Percentiles rank a stretch among this genome's conserved stretches.
These are phyloP conservation scores for Plestiodon gilberti DNA, from an alignment of 2,113 vertebrate genomes.

Conservation along the genomic window DNA sequence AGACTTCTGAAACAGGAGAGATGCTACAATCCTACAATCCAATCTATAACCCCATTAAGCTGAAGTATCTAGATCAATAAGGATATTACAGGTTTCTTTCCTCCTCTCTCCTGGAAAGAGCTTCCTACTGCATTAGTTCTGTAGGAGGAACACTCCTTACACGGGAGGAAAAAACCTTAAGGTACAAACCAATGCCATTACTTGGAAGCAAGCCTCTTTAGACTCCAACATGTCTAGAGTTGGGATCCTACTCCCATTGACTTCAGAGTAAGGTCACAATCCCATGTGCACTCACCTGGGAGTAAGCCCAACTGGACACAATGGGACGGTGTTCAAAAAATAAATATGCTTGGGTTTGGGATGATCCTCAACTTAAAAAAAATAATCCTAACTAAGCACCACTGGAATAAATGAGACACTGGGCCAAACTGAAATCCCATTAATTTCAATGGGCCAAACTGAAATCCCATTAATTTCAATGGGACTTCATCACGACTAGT, in stretches of 20 bases:
- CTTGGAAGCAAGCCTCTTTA: neutral
- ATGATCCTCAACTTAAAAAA: too few relatives aligned
- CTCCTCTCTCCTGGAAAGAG: too few relatives aligned
- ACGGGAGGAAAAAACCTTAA: too few relatives aligned
- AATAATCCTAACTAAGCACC: too few relatives aligned
- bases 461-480: too few relatives aligned
- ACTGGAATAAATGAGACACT: neutral
- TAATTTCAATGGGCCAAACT: too few relatives aligned
- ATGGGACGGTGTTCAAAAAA: neutral
- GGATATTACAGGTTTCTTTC: neutral
- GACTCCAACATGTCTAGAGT: neutral
- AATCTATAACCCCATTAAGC: neutral
- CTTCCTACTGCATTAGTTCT: too few relatives aligned
- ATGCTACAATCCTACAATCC: slow-evolving; percentile 25
- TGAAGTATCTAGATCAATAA: neutral
- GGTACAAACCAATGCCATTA: neutral
- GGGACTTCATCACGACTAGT: too few relatives aligned
- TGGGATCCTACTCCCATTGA: neutral
- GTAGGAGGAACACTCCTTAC: too few relatives aligned
- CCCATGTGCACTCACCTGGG: neutral
- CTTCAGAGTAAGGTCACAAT: neutral
- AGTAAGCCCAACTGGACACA: neutral
- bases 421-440: too few relatives aligned
- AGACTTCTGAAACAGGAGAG: slow-evolving; percentile 23
- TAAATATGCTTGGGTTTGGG: neutral